Evolutionary conservation across 2,888 invertebrate genomes (phyloP).

Genomic region (Drosophila algonquin): DNA sequence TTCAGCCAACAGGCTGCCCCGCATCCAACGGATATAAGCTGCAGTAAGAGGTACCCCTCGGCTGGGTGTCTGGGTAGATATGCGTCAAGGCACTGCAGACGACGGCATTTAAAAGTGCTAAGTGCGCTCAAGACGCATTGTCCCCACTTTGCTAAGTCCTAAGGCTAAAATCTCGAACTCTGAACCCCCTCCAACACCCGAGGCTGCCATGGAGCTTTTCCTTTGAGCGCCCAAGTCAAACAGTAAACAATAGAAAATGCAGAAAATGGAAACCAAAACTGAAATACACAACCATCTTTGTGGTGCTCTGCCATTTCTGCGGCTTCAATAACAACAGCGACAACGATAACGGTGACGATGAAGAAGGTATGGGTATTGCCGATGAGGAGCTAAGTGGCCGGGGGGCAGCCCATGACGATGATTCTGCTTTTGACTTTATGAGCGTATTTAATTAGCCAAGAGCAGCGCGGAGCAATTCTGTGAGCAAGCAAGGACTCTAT

Average conservation of each 20-base stretch:
- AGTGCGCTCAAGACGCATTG: too few species aligned
- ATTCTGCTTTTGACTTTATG: slow-evolving; percentile 71
- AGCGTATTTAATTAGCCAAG: slow-evolving; percentile 74
- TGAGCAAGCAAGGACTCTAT: background rate
- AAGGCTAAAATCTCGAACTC: slow-evolving; percentile 6
- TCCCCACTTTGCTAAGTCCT: background rate
- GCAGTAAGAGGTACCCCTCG: too few species aligned
- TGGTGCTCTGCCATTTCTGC: slow-evolving; percentile 43
- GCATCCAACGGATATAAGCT: too few species aligned
- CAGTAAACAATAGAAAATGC: background rate
- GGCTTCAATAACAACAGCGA: slow-evolving; percentile 31
- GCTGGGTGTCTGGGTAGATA: too few species aligned
- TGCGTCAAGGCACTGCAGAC: too few species aligned
- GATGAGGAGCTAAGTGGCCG: background rate
- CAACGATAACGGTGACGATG: background rate
- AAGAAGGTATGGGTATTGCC: background rate
- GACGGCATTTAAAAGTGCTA: too few species aligned
- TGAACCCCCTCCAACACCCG: slow-evolving; percentile 32
- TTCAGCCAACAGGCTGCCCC: too few species aligned
- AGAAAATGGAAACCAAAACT: background rate
- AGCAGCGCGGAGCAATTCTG: too few species aligned
- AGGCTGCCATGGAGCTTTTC: too few species aligned
- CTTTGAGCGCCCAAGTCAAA: slow-evolving; percentile 17
- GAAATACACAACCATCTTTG: slow-evolving; percentile 45
- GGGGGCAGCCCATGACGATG: background rate